phyloP scores from a whole-genome alignment of 2,113 vertebrate genomes.

The Larimichthys crocea region DNA sequence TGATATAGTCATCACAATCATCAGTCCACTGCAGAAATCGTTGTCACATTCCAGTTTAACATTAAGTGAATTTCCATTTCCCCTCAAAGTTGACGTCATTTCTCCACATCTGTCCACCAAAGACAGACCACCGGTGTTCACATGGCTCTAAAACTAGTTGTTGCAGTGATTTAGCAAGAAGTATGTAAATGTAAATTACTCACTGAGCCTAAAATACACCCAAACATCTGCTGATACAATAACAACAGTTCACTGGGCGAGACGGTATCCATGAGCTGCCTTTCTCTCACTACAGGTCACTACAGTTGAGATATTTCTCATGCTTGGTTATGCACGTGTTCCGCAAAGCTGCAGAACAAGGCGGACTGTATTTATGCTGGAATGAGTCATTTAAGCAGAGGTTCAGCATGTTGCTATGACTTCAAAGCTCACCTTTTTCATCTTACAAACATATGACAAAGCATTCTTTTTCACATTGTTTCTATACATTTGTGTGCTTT shows the following conservation, averaged over 20 bases:
- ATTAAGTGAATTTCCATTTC: not conserved
- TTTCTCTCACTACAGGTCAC: not conserved
- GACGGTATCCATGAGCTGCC: not conserved
- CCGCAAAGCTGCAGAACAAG: not conserved
- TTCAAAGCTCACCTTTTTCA: not conserved
- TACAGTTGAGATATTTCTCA: not conserved
- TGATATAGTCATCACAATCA: not conserved
- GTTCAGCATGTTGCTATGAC: not conserved
- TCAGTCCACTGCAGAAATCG: not conserved
- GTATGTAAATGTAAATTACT: conserved; percentile 12
- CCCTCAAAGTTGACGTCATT: not conserved
- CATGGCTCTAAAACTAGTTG: not conserved
- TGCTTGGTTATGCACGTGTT: not conserved
- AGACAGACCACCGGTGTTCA: conserved; percentile 15
- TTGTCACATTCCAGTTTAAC: not conserved
- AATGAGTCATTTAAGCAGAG: not conserved
- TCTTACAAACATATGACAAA: not conserved
- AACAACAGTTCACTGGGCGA: conserved; percentile 2
- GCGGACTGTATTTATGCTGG: not conserved
- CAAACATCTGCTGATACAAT: conserved; percentile 20
- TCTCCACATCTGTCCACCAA: conserved; percentile 28
- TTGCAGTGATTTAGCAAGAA: conserved; percentile 1
- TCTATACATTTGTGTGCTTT: not conserved
- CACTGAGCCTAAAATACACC: conserved; percentile 9
- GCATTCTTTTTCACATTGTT: not conserved